These are phyloP conservation scores for Egretta garzetta DNA, from an alignment of 2,113 vertebrate species.

Conservation along the genomic window DNA sequence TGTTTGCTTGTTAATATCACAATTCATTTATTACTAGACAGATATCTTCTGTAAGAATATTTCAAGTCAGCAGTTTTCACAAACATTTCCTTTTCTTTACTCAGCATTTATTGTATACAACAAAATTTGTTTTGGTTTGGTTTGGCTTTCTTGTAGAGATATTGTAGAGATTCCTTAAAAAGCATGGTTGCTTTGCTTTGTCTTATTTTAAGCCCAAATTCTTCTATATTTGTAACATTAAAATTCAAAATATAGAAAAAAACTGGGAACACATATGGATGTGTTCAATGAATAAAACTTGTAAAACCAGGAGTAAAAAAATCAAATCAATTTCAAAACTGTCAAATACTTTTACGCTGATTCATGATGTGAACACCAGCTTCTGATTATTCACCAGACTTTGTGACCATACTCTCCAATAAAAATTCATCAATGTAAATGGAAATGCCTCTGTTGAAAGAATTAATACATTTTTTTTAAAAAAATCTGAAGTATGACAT, in stretches of 20 bases:
- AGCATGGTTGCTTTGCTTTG: background rate
- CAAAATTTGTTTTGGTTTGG: background rate
- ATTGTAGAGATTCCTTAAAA: background rate
- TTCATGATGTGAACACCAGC: background rate
- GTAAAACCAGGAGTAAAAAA: slow-evolving; percentile 12
- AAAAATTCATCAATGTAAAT: background rate
- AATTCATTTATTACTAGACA: background rate
- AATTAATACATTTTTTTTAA: background rate
- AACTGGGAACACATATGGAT: background rate
- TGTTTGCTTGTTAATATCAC: background rate
- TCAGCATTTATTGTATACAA: background rate
- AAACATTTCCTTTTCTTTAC: background rate
- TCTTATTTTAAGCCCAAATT: background rate
- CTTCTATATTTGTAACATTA: background rate
- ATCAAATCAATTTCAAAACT: background rate
- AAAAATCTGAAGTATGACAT: background rate
- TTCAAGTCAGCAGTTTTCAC: background rate
- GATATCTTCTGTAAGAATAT: background rate
- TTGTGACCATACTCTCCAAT: background rate
- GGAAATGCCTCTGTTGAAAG: background rate
- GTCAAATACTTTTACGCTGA: background rate
- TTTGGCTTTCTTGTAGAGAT: background rate
- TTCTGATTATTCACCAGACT: slow-evolving; percentile 11
- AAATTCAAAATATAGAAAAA: background rate
- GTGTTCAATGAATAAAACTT: background rate